phyloP scores from a whole-genome alignment of 2,797 vertebrate genomes.

The Monodelphis domestica region DNA sequence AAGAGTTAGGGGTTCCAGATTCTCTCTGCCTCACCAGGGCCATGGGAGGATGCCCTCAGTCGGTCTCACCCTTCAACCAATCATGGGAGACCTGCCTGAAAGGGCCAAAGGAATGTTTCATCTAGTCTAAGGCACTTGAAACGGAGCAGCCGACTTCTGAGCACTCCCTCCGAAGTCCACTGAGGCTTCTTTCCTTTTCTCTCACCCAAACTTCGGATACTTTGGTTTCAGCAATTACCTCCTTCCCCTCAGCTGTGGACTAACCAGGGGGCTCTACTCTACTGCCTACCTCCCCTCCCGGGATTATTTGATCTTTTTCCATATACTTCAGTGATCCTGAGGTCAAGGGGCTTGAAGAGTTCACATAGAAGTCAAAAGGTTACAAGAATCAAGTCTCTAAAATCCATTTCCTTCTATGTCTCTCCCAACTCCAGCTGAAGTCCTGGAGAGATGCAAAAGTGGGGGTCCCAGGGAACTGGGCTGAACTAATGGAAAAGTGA shows the following conservation, averaged over 20 bases:
- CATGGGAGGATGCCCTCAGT: neutral
- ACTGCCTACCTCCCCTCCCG: neutral
- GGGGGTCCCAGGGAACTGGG: neutral
- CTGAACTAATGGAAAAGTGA: neutral
- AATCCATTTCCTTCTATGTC: neutral
- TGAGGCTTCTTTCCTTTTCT: neutral
- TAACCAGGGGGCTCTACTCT: neutral
- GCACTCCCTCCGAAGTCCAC: neutral
- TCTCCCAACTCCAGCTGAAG: neutral
- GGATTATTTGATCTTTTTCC: neutral
- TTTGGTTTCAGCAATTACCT: neutral
- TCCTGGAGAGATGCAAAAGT: too few species aligned
- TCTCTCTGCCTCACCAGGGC: neutral
- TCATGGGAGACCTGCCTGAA: neutral
- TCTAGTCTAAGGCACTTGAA: neutral
- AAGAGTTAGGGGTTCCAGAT: neutral
- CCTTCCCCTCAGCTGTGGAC: neutral
- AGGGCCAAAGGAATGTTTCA: neutral
- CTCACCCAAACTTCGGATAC: neutral
- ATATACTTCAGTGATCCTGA: neutral
- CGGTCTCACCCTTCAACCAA: neutral
- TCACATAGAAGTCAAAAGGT: neutral
- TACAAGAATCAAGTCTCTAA: neutral
- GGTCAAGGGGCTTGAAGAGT: neutral
- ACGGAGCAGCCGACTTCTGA: neutral